Base-by-base conservation (phyloP, 2,888 invertebrate species). In the Ellobium chinense region DNA sequence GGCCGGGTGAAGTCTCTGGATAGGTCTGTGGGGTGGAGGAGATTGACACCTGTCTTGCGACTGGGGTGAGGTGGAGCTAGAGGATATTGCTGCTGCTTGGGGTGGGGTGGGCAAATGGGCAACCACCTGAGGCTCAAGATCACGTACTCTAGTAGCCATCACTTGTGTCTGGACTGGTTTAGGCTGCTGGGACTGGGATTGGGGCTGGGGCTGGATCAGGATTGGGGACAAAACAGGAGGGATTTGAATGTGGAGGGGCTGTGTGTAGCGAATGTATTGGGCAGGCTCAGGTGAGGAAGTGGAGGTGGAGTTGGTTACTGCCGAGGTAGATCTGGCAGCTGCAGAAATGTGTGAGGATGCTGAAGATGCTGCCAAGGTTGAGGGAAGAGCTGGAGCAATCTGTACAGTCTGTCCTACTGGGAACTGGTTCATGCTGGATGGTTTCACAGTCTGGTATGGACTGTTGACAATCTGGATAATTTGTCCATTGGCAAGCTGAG, bases 161-260 rank as follows among this genome's bases (percentile, higher is more conserved):
- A 36, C 18, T 7, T 36, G 58, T 2, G 54, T 4, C 24, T 66
- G 34, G 18, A 21, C 31, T 12, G 60, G n/a, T 63, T 58, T 58
- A 31, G 39, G 73, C 31, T 58, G 58, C 24, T 37, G 58, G 3
- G 72, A 29, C 34, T 60, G 58, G n/a, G 21, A 3, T 31, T 70
- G 46, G 18, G 63, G 24, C 4, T 60, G 36, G 18, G 62, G 21
- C 7, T 72, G 63, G 56, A 72, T 37, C 3, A 74, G n/a, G 24
- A 60, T 39, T 37, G 80, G 80, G 21, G 74, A 74, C 18, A 74
- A 9, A 0, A 63, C 58, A 0, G 79, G 68, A 24, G 80, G 80
- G 31, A 80, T 80, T 24, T 80, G 80, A 7, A 80, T 80, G 39
- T 74, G 80, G 0, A 80, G 46, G 0, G 80, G 80, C 37, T 80